Conservation (phyloP, 2,797 vertebrate genomes). For the Sternotherus odoratus region DNA sequence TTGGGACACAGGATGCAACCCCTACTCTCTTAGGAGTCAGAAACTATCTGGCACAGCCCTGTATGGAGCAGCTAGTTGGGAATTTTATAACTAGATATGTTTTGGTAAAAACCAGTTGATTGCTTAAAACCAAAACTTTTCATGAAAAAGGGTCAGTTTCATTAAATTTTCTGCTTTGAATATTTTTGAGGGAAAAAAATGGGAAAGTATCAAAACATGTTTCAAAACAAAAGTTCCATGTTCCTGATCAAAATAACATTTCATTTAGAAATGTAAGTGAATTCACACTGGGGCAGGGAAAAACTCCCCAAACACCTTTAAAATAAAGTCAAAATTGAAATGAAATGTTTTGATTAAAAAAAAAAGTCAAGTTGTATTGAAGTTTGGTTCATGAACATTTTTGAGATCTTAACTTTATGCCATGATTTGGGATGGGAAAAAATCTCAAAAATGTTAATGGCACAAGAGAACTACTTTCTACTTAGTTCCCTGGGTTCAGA, state of each 20-base stretch:
- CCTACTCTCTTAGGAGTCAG: accelerated
- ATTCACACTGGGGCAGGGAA: neutral
- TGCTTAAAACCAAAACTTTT: neutral
- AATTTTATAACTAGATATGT: neutral
- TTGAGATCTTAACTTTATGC: neutral
- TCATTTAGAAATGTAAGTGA: neutral
- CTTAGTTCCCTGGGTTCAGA: neutral
- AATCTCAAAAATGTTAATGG: neutral
- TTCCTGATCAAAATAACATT: neutral
- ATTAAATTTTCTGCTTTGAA: neutral
- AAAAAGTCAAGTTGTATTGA: neutral
- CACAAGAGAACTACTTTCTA: neutral
- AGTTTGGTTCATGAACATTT: neutral
- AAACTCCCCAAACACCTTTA: neutral
- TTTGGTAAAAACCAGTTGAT: neutral
- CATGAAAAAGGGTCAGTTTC: neutral
- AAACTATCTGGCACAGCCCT: neutral
- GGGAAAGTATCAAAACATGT: neutral
- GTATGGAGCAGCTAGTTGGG: neutral
- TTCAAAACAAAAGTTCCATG: neutral
- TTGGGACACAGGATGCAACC: neutral
- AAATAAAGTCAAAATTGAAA: neutral
- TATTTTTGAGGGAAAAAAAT: too few species aligned
- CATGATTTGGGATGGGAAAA: neutral
- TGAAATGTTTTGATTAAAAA: neutral